Evolutionary conservation across 2,888 invertebrate species (phyloP).

Genomic region (Omphaloscelis lunosa): DNA sequence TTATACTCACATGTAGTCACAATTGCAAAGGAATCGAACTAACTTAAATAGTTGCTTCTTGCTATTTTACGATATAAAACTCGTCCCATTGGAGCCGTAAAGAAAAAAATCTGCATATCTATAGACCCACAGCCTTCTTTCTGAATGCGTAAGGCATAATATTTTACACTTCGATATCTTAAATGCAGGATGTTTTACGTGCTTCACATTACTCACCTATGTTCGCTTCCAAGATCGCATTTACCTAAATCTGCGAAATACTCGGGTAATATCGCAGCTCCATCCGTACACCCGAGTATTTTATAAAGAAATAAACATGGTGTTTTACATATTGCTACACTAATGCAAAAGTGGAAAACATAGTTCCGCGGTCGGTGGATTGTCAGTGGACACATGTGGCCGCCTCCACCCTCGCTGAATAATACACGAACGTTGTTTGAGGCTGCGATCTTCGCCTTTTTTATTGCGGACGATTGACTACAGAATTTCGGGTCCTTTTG

Average conservation of each 20-base stretch:
- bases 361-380: slow-evolving; percentile 71
- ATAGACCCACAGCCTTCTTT: slow-evolving; percentile 68
- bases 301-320: slow-evolving; percentile 62
- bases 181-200: slow-evolving; percentile 78
- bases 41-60: slow-evolving; percentile 57
- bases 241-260: slow-evolving; percentile 58
- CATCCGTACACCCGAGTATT: slow-evolving; percentile 45
- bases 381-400: slow-evolving; percentile 84
- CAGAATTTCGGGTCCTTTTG: slow-evolving; percentile 72
- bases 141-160: slow-evolving; percentile 77
- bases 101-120: slow-evolving; percentile 75
- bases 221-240: slow-evolving; percentile 51
- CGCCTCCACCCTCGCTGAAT: slow-evolving; percentile 80
- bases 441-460: slow-evolving; percentile 81
- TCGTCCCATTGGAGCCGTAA: slow-evolving; percentile 74
- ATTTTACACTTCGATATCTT: slow-evolving; percentile 81
- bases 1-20: neutral
- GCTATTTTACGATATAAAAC: slow-evolving; percentile 71
- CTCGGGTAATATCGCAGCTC: slow-evolving; percentile 39
- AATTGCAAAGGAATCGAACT: neutral
- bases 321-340: slow-evolving; percentile 61
- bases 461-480: slow-evolving; percentile 85
- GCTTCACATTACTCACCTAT: slow-evolving; percentile 72
- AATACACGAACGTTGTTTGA: slow-evolving; percentile 83
- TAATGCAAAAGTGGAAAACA: slow-evolving; percentile 69